phyloP scores from a whole-genome alignment of 2,113 vertebrate genomes.

The Athene noctua region DNA sequence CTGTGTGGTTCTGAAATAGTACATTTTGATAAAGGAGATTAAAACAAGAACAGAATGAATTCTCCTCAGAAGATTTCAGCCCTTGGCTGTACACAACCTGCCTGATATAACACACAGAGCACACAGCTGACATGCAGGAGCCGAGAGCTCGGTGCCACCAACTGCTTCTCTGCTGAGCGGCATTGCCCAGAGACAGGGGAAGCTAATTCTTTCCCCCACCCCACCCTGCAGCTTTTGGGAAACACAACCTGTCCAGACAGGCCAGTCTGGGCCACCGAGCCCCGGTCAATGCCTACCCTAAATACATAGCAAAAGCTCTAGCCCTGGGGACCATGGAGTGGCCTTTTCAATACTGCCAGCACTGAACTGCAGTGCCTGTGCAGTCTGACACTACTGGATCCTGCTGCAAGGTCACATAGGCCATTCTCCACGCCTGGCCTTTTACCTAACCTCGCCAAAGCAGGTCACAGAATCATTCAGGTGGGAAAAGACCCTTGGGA shows the following conservation, averaged over 20 bases:
- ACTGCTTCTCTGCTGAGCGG: not conserved
- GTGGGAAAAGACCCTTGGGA: too few species aligned
- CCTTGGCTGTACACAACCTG: not conserved
- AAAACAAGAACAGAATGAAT: not conserved
- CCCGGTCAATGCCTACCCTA: not conserved
- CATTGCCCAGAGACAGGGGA: not conserved
- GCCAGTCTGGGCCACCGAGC: not conserved
- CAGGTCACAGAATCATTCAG: not conserved
- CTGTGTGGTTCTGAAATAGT: not conserved
- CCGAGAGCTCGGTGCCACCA: not conserved
- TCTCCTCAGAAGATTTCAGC: not conserved
- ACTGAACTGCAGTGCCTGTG: not conserved
- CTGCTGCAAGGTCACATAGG: not conserved
- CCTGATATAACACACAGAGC: not conserved
- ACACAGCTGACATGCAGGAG: not conserved
- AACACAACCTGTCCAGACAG: not conserved
- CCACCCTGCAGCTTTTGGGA: not conserved
- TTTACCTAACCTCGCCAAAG: not conserved
- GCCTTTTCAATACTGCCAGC: not conserved
- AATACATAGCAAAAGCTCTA: rapidly evolving
- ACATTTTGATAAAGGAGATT: not conserved
- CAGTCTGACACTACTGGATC: not conserved
- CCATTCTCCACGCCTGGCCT: not conserved
- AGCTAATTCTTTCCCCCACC: not conserved
- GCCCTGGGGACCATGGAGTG: rapidly evolving